Conservation (phyloP, 2,888 invertebrate genomes). For the Acrocyrtus sp. region DNA sequence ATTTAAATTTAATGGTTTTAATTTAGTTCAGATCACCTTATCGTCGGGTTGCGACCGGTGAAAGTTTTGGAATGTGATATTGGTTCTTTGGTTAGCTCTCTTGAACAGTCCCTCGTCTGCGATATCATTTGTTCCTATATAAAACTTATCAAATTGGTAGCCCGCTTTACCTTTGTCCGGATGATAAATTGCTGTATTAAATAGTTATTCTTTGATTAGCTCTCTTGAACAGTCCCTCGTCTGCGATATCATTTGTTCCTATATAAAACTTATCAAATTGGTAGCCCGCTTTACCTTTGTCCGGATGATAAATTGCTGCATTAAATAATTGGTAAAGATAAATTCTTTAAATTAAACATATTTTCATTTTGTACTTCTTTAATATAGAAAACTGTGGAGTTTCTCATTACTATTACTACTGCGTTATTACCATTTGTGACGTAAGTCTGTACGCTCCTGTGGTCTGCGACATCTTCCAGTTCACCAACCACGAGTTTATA, state of each 20-base stretch:
- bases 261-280: slow-evolving; percentile 14
- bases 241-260: slow-evolving; percentile 11
- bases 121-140: slow-evolving; percentile 15
- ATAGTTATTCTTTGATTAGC: background rate
- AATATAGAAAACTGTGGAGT: too few species aligned
- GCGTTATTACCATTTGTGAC: background rate
- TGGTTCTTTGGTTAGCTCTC: background rate
- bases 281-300: background rate
- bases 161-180: background rate
- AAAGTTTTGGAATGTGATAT: slow-evolving; percentile 2
- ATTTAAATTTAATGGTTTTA: background rate
- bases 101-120: slow-evolving; percentile 5
- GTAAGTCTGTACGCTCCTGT: background rate
- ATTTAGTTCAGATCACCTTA: background rate
- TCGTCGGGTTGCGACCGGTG: slow-evolving; percentile 8
- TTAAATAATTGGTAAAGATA: background rate
- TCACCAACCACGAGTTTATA: background rate
- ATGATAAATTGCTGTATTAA: slow-evolving; percentile 1
- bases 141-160: too few species aligned
- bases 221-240: background rate
- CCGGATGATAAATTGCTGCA: slow-evolving; percentile 1
- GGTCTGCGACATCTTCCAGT: background rate
- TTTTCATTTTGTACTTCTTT: background rate
- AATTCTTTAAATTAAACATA: background rate
- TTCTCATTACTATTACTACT: background rate